phyloP scores from a whole-genome alignment of 2,888 invertebrate species.

The Phyllotreta striolata region DNA sequence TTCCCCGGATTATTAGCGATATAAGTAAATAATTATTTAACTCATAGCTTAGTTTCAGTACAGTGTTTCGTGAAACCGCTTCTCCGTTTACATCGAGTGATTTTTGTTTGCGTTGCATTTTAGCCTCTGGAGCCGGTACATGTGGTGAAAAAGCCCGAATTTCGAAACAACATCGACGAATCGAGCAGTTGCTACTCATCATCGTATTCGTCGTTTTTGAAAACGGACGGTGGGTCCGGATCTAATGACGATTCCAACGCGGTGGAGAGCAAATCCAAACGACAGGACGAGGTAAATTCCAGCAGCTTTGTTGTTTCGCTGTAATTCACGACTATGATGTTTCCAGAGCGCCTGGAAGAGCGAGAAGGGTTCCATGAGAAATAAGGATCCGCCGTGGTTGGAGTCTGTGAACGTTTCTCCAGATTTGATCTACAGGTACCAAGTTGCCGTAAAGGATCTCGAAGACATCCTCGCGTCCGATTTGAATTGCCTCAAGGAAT shows the following conservation, averaged over 20 bases:
- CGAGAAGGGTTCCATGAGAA: constrained; percentile 54
- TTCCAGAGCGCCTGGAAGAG: constrained; percentile 36
- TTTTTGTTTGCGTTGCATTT: constrained; percentile 3
- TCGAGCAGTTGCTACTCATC: constrained; percentile 74
- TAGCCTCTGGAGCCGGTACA: constrained; percentile 23
- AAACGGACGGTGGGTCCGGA: constrained; percentile 67
- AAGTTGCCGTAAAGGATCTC: constrained; percentile 66
- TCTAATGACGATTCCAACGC: constrained; percentile 58
- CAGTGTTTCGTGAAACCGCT: too few species aligned
- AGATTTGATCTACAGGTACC: constrained; percentile 75
- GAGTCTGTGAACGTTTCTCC: constrained; percentile 72
- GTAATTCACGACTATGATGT: not conserved
- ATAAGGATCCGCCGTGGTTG: constrained; percentile 72
- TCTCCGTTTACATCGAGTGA: too few species aligned
- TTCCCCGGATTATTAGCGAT: too few species aligned
- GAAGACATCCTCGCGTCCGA: constrained; percentile 72
- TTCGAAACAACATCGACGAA: constrained; percentile 55
- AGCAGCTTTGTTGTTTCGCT: not conserved
- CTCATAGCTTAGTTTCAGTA: too few species aligned
- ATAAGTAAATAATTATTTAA: too few species aligned
- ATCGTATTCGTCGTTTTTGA: constrained; percentile 75
- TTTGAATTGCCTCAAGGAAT: constrained; percentile 63
- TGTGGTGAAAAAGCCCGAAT: constrained; percentile 11
- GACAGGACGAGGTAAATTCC: constrained; percentile 52
- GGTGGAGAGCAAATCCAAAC: constrained; percentile 49